phyloP scores from a whole-genome alignment of 2,113 vertebrate species.

The Myodes glareolus region DNA sequence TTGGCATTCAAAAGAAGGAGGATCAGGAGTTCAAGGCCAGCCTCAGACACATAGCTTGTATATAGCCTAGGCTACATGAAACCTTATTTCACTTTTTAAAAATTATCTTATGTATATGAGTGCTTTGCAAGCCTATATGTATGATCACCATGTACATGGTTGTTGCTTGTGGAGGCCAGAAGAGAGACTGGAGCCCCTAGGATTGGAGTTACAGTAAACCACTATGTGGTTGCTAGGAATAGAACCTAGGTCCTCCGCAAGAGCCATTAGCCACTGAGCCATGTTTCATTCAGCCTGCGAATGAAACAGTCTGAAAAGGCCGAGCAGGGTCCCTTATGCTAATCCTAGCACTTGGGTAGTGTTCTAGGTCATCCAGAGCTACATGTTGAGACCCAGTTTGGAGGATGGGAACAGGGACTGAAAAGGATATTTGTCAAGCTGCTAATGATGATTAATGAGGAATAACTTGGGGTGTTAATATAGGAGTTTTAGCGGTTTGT shows the following conservation, averaged over 20 bases:
- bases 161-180: background rate
- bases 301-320: background rate
- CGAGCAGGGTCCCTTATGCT: background rate
- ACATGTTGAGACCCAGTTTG: background rate
- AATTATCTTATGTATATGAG: background rate
- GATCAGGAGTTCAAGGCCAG: background rate
- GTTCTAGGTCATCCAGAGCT: background rate
- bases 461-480: background rate
- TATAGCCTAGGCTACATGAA: background rate
- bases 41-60: background rate
- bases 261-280: background rate
- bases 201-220: background rate
- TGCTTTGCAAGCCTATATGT: background rate
- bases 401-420: background rate
- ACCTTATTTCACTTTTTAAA: background rate
- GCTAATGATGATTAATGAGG: background rate
- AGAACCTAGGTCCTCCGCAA: background rate
- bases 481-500: background rate
- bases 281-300: background rate
- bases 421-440: background rate
- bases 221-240: background rate
- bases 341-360: background rate
- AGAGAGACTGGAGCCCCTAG: background rate
- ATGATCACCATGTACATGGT: background rate
- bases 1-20: background rate